Evolutionary conservation across 2,797 vertebrate species (phyloP).

Genomic region (Pseudotriccus pelzelni): DNA sequence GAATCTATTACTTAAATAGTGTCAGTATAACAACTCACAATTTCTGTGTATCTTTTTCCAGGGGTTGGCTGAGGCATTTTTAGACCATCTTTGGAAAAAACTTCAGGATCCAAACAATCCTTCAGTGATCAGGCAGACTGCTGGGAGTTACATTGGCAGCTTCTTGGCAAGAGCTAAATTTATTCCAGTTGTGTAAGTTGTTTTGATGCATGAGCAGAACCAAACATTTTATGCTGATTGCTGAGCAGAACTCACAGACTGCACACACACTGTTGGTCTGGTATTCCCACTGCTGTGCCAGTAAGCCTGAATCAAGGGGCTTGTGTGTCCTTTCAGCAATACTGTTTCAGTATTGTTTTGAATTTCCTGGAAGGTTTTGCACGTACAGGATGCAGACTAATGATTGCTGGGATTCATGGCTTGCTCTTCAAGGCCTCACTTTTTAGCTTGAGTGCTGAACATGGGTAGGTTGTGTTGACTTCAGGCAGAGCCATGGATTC

Average conservation of each 20-base stretch:
- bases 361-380: neutral
- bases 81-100: conserved; percentile 94
- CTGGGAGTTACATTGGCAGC: conserved; percentile 91
- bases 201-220: neutral
- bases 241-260: neutral
- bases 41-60: conserved; percentile 39
- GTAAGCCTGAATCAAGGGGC: neutral
- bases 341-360: neutral
- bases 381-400: neutral
- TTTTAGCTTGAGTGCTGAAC: neutral
- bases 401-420: neutral
- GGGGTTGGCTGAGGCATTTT: conserved; percentile 91
- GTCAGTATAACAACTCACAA: neutral
- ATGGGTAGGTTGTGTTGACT: neutral
- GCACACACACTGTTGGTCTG: neutral
- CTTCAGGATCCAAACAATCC: conserved; percentile 88
- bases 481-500: neutral
- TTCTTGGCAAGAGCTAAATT: conserved; percentile 94
- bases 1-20: neutral
- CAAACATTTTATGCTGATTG: neutral
- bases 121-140: conserved; percentile 88
- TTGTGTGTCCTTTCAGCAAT: neutral
- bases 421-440: neutral
- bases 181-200: conserved; percentile 88
- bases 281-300: neutral